Conservation (phyloP, 2,113 vertebrate genomes). For the Bambusicola thoracicus region DNA sequence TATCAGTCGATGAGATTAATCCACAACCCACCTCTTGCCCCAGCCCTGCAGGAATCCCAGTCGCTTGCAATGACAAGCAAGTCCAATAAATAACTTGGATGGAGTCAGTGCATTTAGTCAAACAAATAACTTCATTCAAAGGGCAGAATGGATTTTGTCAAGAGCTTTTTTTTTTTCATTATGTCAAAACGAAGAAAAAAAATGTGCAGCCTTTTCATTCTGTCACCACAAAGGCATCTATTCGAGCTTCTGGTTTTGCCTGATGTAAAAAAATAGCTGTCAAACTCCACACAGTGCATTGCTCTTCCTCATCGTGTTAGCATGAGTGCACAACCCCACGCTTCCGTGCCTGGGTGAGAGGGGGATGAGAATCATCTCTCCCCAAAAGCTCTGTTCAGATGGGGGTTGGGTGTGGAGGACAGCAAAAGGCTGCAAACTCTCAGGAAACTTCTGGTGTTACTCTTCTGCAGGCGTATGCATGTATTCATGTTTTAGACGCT, state of each 20-base stretch:
- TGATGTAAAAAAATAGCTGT: conserved; percentile 61
- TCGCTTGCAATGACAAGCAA: conserved; percentile 40
- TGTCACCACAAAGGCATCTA: conserved; percentile 71
- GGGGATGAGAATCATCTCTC: not conserved
- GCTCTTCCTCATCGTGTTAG: conserved; percentile 29
- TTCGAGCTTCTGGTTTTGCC: conserved; percentile 62
- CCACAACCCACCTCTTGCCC: not conserved
- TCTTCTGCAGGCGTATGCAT: not conserved
- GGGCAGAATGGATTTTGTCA: conserved; percentile 74
- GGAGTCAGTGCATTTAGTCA: conserved; percentile 67
- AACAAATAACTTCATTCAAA: conserved; percentile 76
- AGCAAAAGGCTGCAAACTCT: not conserved
- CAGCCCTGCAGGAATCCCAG: conserved; percentile 21
- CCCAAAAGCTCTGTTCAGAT: not conserved
- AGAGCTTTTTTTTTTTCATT: conserved; percentile 71
- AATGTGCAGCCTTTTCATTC: conserved; percentile 62
- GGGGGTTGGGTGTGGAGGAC: not conserved
- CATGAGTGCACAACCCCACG: not conserved
- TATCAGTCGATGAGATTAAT: not conserved
- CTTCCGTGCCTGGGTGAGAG: not conserved
- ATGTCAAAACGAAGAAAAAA: conserved; percentile 64
- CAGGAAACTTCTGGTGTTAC: too few relatives aligned
- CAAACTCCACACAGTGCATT: conserved; percentile 36
- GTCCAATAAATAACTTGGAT: conserved; percentile 65
- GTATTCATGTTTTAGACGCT: not conserved